Evolutionary conservation across 2,888 invertebrate species (phyloP), one percentile per base, ranked within the genome.

Genomic region (Pantelozetes paolii): DNA sequence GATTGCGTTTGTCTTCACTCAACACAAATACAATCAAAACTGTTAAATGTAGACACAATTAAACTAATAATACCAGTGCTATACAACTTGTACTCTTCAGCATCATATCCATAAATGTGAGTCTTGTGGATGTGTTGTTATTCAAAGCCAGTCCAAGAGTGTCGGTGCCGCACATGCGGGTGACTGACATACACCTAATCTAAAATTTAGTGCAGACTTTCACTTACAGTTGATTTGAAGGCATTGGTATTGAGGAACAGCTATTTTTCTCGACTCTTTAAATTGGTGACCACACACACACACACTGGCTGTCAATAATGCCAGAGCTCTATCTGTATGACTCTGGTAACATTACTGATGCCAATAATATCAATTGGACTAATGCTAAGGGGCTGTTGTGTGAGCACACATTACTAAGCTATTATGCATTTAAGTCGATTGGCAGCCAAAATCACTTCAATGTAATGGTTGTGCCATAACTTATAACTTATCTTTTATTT

Each of bases 71-170:
- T 28, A 13, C 3, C 28, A 2, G 57, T 57, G 28, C 28, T 18
- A 9, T n/a, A n/a, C 26, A 6, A 45, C 11, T 45, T 26, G 54
- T 54, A 54, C 54, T 13, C 8, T 57, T 28, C 28, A 23, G 3
- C 28, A 57, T 57, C 57, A 30, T 15, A 57, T 57, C 57, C 57
- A 28, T 15, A 57, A 57, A 28, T 57, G 57, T 57, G 57, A 57
- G 57, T 30, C 57, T 57, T 57, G 28, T 54, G 54, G 54, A 11
- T 54, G 54, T 57, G 57, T 57, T 57, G 57, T 57, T 57, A 57
- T 57, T 30, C 28, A 57, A 57, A 57, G 57, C 57, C 57, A 57
- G 28, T 57, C 57, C 28, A 28, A 28, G 28, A 57, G 57, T 57
- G 57, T 57, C 57, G 28, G 57, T 8, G 30, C 28, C 28, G 57